Conservation (phyloP, 2,113 vertebrate species). For the Cygnus buccinator region DNA sequence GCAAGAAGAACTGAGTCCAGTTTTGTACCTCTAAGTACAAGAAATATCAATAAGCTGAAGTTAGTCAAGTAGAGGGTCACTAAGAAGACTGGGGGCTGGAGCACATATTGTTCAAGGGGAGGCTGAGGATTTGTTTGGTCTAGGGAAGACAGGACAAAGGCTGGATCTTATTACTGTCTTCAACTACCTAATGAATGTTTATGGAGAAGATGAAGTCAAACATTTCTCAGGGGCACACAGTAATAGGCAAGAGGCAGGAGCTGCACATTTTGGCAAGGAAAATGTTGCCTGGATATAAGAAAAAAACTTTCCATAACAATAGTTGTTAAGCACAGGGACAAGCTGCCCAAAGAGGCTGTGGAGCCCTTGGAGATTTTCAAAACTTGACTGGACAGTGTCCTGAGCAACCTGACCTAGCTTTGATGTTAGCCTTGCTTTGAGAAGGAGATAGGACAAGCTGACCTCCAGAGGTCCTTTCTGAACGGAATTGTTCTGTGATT, state of each 20-base stretch:
- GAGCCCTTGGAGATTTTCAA: neutral
- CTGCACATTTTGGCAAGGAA: neutral
- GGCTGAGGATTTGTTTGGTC: constrained; percentile 7
- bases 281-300: neutral
- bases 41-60: neutral
- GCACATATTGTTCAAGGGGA: neutral
- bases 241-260: neutral
- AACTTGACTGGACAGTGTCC: neutral
- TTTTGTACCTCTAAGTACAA: neutral
- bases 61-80: neutral
- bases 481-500: neutral
- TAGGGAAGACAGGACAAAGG: neutral
- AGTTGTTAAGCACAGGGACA: neutral
- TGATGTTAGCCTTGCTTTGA: neutral
- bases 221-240: neutral
- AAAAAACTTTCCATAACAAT: neutral
- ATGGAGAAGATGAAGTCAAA: neutral
- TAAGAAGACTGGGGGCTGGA: neutral
- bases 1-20: neutral
- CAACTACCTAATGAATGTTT: constrained; percentile 2
- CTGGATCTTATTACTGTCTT: neutral
- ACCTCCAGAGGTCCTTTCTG: neutral
- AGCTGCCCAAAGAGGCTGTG: neutral
- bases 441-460: neutral
- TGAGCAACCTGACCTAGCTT: neutral